A percentile compares a stretch with the other conserved stretches of the same genome.
phyloP scores from a whole-genome alignment of 2,888 invertebrate genomes.

The Drosophila longiperda region DNA sequence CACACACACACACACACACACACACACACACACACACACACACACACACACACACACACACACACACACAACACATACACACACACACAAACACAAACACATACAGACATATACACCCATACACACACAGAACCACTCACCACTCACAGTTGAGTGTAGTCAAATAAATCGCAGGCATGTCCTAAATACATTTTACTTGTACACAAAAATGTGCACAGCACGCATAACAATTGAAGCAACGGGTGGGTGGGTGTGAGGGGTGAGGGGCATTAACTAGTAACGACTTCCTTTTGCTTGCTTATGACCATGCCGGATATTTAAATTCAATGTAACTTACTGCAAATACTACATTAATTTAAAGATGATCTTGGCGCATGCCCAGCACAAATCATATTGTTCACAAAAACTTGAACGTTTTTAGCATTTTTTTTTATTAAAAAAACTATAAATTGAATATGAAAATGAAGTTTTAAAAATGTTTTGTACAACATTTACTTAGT shows the following conservation, averaged over 20 bases:
- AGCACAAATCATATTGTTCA: neutral
- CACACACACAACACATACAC: no score
- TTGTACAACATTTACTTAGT: no score
- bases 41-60: conserved; percentile 5
- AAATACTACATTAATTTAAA: neutral
- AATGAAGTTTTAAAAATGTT: no score
- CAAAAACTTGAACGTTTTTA: no score
- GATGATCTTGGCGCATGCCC: neutral
- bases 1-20: conserved; percentile 8
- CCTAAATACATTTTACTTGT: conserved; percentile 58
- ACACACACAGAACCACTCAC: neutral
- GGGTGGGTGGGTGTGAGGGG: neutral
- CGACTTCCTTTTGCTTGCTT: conserved; percentile 54
- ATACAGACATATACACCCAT: neutral
- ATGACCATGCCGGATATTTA: conserved; percentile 56
- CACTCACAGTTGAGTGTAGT: conserved; percentile 36
- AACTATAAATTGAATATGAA: no score
- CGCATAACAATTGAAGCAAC: conserved; percentile 63
- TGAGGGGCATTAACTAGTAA: conserved; percentile 48
- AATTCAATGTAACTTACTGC: conserved; percentile 29
- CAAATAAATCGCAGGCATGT: conserved; percentile 77
- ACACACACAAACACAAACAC: neutral
- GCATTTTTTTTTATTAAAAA: no score
- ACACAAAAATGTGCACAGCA: conserved; percentile 67
- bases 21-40: neutral